phyloP scores from a whole-genome alignment of 2,888 invertebrate species.

The Eupeodes luniger region DNA sequence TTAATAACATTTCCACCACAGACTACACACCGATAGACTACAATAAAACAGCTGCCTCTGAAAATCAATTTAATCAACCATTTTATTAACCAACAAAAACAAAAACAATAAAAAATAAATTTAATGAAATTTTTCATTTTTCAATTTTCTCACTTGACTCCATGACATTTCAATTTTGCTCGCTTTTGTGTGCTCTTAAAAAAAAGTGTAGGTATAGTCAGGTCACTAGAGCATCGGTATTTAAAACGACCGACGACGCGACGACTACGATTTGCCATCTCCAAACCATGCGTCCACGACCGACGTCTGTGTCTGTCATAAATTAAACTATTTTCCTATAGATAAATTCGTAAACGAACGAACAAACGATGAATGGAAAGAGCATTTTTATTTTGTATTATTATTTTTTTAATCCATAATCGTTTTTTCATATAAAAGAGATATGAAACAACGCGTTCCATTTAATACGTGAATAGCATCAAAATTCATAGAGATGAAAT shows the following conservation, averaged over 20 bases:
- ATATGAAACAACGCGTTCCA: conserved; percentile 44
- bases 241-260: background rate
- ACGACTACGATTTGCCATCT: background rate
- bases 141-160: conserved; percentile 64
- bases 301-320: conserved; percentile 65
- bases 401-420: conserved; percentile 41
- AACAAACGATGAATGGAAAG: conserved; percentile 44
- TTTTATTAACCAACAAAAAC: background rate
- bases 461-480: conserved; percentile 41
- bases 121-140: conserved; percentile 54
- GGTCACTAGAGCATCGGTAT: conserved; percentile 60
- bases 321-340: conserved; percentile 55
- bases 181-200: conserved; percentile 2
- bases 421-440: conserved; percentile 54
- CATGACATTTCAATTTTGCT: conserved; percentile 56
- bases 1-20: background rate
- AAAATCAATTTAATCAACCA: conserved; percentile 51
- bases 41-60: background rate
- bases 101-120: conserved; percentile 16
- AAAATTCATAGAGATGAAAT: background rate
- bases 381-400: conserved; percentile 21
- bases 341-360: background rate
- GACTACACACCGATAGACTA: background rate
- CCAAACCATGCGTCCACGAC: too few species aligned
- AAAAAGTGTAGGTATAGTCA: conserved; percentile 6